phyloP scores from a whole-genome alignment of 2,113 vertebrate species.

The Percina caprodes region DNA sequence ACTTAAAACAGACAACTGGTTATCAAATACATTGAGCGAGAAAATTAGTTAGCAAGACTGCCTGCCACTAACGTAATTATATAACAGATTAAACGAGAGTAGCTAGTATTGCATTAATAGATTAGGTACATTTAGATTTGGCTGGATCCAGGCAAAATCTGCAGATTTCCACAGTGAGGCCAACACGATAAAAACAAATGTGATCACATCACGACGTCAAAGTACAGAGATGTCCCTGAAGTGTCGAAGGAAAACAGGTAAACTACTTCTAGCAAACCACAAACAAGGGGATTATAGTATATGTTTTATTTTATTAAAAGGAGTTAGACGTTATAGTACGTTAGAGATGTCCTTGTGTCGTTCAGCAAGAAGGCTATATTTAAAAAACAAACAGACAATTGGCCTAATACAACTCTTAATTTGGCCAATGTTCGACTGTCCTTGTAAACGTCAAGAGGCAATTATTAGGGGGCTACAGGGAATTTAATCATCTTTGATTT shows the following conservation, averaged over 20 bases:
- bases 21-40: background rate
- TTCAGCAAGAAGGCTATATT: background rate
- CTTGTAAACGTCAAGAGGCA: background rate
- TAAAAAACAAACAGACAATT: background rate
- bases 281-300: background rate
- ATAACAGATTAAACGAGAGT: background rate
- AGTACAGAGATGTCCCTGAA: background rate
- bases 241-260: background rate
- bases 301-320: too few species aligned
- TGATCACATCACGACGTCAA: too few species aligned
- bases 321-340: too few species aligned
- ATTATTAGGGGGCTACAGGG: too few species aligned
- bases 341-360: background rate
- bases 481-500: background rate
- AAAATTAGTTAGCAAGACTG: background rate
- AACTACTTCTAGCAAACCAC: background rate
- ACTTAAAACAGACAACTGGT: background rate
- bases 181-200: too few species aligned
- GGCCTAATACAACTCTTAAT: background rate
- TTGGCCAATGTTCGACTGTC: background rate
- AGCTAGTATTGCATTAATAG: background rate
- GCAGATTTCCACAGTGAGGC: too few species aligned
- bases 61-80: background rate
- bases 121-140: too few species aligned
- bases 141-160: too few species aligned